Evolutionary conservation across 2,113 vertebrate genomes (phyloP), one percentile per base, ranked within the genome.

Genomic region (Onychostoma macrolepis): DNA sequence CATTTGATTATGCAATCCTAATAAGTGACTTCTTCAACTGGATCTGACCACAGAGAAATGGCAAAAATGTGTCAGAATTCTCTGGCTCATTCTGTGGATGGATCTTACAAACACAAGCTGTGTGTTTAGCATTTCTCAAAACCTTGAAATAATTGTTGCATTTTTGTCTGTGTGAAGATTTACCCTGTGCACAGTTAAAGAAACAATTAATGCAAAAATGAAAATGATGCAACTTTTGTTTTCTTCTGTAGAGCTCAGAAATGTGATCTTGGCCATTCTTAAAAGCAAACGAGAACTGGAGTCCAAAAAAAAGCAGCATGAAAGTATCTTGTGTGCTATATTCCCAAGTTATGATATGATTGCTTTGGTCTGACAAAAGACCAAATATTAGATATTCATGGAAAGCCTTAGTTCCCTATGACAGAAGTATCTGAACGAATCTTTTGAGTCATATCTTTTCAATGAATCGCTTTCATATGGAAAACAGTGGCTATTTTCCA

Each of bases 1-100:
- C 75, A 71, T 80, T 56, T 19, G 67, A 71, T 86, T 80, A 77
- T 21, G 17, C 41, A 84, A 65, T 78, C 50, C 33, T 43, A 81
- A 65, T 3, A 30, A 65, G 24, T 56, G 76, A 65, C 63, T 81
- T 81, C 58, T 81, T 38, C 58, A 65, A 30, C 13, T 81, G 58
- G 38, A 38, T 65, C 15, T 43, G 21, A 63, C n/a, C 56, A 43
- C 24, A 81, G 53, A 80, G 50, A 58, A 79, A 28, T 2, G 8
- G 3, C 5, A 50, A n/a, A 26, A 21, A 53, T 30, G n/a, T 28
- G 80, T 45, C 38, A 65, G 8, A 65, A 11, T 15, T 65, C 58
- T 45, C 33, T 76, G n/a, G 58, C 79, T 81, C 36, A 21, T 41
- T 41, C 58, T 19, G n/a, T 65, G n/a, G n/a, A 45, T 65, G 58